Percentiles rank a stretch among this genome's conserved stretches.
Evolutionary conservation across 2,797 vertebrate genomes (phyloP).

Genomic region (Paedocypris micromegethes): DNA sequence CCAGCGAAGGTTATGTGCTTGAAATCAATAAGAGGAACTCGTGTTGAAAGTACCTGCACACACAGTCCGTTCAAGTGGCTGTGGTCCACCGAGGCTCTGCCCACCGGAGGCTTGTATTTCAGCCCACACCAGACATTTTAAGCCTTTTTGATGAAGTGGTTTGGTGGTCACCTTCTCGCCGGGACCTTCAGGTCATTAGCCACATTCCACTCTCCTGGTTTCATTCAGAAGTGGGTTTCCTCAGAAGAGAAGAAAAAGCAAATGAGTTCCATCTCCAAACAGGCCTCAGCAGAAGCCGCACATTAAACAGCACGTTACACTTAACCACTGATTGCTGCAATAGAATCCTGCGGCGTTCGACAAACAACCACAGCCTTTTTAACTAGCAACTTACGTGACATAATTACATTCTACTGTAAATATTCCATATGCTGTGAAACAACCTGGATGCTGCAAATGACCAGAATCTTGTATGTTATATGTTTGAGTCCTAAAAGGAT

Average conservation of each 20-base stretch:
- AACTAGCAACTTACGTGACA: slow-evolving; percentile 5
- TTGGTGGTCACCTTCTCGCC: slow-evolving; percentile 29
- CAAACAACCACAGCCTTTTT: slow-evolving; percentile 5
- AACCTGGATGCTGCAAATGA: too few relatives aligned
- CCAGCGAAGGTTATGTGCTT: slow-evolving; percentile 31
- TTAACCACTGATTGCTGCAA: slow-evolving; percentile 28
- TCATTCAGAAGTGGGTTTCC: slow-evolving; percentile 39
- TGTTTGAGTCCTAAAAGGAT: too few relatives aligned
- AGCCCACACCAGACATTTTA: slow-evolving; percentile 31
- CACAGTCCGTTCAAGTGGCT: neutral
- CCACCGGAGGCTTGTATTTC: slow-evolving; percentile 17
- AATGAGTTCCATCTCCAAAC: slow-evolving; percentile 33
- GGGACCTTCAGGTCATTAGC: slow-evolving; percentile 45
- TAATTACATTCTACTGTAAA: too few relatives aligned
- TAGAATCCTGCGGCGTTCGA: slow-evolving; percentile 17
- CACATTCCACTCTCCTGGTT: slow-evolving; percentile 43
- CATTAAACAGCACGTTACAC: slow-evolving; percentile 34
- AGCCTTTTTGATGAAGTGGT: slow-evolving; percentile 42
- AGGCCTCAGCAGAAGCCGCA: slow-evolving; percentile 16
- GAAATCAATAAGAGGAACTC: slow-evolving; percentile 36
- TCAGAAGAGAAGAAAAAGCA: slow-evolving; percentile 12
- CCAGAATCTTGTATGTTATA: too few relatives aligned
- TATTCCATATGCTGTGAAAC: too few relatives aligned
- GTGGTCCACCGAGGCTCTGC: slow-evolving; percentile 22
- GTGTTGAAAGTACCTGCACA: slow-evolving; percentile 26